Percentiles rank a stretch among this genome's conserved stretches.
phyloP scores from a whole-genome alignment of 2,113 vertebrate genomes.

The Perca fluviatilis region DNA sequence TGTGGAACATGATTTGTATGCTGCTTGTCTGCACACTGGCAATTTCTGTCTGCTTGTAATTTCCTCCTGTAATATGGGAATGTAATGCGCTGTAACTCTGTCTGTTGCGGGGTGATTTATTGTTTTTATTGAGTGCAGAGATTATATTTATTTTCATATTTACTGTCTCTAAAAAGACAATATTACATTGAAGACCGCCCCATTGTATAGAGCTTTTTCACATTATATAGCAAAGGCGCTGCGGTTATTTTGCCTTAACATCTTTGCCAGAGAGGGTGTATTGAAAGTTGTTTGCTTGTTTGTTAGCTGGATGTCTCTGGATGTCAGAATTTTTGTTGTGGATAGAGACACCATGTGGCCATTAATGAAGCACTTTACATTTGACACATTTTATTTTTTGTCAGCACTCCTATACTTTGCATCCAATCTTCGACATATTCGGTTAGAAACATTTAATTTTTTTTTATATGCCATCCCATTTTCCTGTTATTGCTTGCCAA shows the following conservation, averaged over 20 bases:
- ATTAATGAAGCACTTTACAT: neutral
- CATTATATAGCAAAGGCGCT: neutral
- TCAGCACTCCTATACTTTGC: neutral
- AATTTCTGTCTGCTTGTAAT: neutral
- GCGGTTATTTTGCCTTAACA: neutral
- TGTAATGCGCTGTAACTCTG: neutral
- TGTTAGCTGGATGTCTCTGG: neutral
- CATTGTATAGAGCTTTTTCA: neutral
- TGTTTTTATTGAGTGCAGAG: neutral
- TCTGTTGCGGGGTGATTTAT: constrained; percentile 16
- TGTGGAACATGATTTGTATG: constrained; percentile 43
- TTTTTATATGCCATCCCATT: neutral
- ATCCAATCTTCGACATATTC: neutral
- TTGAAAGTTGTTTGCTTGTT: neutral
- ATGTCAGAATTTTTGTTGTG: neutral
- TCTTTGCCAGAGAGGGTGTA: neutral
- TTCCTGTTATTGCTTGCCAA: neutral
- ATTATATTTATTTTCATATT: neutral
- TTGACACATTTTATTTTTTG: neutral
- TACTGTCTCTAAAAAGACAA: neutral
- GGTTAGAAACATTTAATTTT: neutral
- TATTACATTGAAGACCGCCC: neutral
- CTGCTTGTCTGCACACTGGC: constrained; percentile 21
- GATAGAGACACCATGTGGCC: constrained; percentile 29
- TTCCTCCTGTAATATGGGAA: neutral